Percentiles rank a stretch among this genome's conserved stretches.
Conservation (phyloP, 2,113 vertebrate genomes). For the Erythrolamprus reginae region DNA sequence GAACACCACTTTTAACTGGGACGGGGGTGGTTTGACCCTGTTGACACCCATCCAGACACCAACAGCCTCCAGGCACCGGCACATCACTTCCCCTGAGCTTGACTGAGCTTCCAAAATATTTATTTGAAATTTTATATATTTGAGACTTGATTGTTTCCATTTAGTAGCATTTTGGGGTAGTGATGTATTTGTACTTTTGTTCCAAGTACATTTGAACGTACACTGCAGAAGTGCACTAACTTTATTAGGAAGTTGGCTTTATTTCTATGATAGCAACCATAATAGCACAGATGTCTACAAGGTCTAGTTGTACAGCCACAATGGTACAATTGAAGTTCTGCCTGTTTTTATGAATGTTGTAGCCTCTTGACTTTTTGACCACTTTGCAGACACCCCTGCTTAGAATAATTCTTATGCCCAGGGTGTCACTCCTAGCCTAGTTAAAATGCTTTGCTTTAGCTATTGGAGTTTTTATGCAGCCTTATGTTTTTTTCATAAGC, state of each 20-base stretch:
- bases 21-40: no score
- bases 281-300: neutral
- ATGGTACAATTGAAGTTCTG: neutral
- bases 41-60: no score
- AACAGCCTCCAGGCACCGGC: no score
- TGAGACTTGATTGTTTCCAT: neutral
- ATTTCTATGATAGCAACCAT: neutral
- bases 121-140: neutral
- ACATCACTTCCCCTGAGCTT: no score
- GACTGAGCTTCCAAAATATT: neutral
- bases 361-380: neutral
- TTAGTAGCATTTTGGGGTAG: accelerated
- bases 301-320: neutral
- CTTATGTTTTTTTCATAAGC: neutral
- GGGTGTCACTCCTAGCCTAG: neutral
- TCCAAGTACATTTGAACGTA: neutral
- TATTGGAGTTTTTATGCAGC: neutral
- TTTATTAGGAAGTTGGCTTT: neutral
- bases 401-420: accelerated
- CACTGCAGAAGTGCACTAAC: neutral
- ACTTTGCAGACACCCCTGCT: neutral
- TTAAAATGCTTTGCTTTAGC: neutral
- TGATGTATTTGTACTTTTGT: neutral
- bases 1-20: no score
- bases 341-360: neutral